Evolutionary conservation across 2,888 invertebrate genomes (phyloP).

Genomic region (Laothoe populi): DNA sequence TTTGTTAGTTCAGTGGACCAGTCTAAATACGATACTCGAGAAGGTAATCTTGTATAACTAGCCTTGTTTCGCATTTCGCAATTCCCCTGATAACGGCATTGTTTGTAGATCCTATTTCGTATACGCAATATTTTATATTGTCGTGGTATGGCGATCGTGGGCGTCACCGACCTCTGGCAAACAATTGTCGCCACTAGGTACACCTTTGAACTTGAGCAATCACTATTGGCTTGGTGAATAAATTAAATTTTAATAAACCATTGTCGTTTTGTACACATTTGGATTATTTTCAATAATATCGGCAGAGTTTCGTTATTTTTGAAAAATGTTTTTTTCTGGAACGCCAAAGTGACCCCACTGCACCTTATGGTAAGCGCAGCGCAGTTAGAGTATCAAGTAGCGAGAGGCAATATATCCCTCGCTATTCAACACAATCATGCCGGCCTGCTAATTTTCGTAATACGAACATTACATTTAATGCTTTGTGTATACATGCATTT

Average conservation of each 20-base stretch:
- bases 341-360: too few species aligned
- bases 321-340: too few species aligned
- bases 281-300: not conserved
- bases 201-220: slow-evolving; percentile 63
- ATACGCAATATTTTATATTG: slow-evolving; percentile 46
- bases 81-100: slow-evolving; percentile 43
- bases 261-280: not conserved
- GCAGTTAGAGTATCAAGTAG: too few species aligned
- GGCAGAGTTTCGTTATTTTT: not conserved
- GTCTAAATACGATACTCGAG: slow-evolving; percentile 26
- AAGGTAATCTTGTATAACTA: slow-evolving; percentile 35
- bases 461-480: not conserved
- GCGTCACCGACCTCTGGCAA: slow-evolving; percentile 40
- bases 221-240: slow-evolving; percentile 38
- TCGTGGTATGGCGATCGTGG: slow-evolving; percentile 42
- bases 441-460: too few species aligned
- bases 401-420: too few species aligned
- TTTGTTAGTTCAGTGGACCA: slow-evolving; percentile 20
- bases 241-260: slow-evolving; percentile 23
- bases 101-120: slow-evolving; percentile 46
- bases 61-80: slow-evolving; percentile 44
- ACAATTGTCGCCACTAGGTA: slow-evolving; percentile 53
- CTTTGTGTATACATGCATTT: not conserved
- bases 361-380: too few species aligned
- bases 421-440: too few species aligned